Conservation (phyloP, 2,797 vertebrate species). For the Chelonia mydas region DNA sequence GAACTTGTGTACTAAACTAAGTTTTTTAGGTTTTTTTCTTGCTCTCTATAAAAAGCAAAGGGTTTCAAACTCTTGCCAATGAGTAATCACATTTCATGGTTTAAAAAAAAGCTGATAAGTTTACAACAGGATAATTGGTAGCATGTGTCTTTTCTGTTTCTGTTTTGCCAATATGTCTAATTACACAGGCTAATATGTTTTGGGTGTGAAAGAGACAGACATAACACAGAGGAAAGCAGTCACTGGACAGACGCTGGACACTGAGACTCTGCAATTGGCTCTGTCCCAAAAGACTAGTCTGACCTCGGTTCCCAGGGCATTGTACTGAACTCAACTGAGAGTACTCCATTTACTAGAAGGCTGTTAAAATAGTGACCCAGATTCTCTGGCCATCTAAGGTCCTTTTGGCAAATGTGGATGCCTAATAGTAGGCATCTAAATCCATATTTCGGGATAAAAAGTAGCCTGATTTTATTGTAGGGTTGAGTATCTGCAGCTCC, state of each 20-base stretch:
- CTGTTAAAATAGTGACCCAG: slow-evolving; percentile 23
- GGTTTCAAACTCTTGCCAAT: slow-evolving; percentile 48
- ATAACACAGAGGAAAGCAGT: background rate
- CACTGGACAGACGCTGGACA: background rate
- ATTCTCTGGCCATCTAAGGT: slow-evolving; percentile 5
- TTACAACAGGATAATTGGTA: slow-evolving; percentile 56
- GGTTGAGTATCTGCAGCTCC: accelerated
- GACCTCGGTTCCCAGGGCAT: background rate
- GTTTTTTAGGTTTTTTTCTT: slow-evolving; percentile 25
- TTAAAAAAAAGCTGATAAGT: slow-evolving; percentile 58
- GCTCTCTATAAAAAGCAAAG: slow-evolving; percentile 20
- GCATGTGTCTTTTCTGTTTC: slow-evolving; percentile 41
- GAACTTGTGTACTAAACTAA: slow-evolving; percentile 53
- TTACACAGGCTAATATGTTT: background rate
- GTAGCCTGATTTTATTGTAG: background rate
- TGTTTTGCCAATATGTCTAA: slow-evolving; percentile 35
- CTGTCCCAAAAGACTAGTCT: background rate
- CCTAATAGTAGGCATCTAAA: background rate
- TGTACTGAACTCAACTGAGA: slow-evolving; percentile 12
- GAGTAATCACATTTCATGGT: slow-evolving; percentile 44
- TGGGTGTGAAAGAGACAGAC: slow-evolving; percentile 26
- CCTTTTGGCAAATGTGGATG: background rate
- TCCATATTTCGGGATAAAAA: background rate
- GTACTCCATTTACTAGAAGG: slow-evolving; percentile 13
- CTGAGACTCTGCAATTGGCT: background rate